A percentile compares a stretch with the other conserved stretches of the same genome.
Evolutionary conservation across 2,113 vertebrate genomes (phyloP).

Genomic region (Tetrax tetrax): DNA sequence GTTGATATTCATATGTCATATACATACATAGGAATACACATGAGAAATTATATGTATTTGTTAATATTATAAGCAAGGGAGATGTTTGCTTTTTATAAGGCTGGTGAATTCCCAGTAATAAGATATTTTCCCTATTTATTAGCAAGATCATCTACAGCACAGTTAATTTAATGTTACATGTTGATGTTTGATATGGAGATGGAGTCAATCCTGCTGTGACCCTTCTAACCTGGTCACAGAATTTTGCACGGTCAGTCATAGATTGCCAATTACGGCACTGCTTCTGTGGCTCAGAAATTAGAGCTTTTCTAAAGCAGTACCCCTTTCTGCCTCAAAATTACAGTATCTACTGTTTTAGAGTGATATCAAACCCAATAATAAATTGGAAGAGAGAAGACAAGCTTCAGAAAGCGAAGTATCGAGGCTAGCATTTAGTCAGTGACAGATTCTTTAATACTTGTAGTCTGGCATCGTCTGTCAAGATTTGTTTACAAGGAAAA

Average conservation of each 20-base stretch:
- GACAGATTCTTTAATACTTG: slow-evolving; percentile 53
- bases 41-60: not conserved
- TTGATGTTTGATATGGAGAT: not conserved
- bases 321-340: slow-evolving; percentile 2
- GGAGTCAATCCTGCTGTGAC: slow-evolving; percentile 12
- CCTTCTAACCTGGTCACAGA: slow-evolving; percentile 1
- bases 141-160: not conserved
- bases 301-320: slow-evolving; percentile 1
- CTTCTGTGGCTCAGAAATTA: slow-evolving; percentile 5
- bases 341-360: slow-evolving; percentile 23
- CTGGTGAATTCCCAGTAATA: not conserved
- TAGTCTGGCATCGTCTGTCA: slow-evolving; percentile 47
- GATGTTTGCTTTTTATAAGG: not conserved
- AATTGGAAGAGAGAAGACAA: slow-evolving; percentile 51
- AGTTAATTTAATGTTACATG: not conserved
- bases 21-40: not conserved
- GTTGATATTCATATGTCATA: not conserved
- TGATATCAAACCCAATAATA: slow-evolving; percentile 48
- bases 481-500: slow-evolving; percentile 63
- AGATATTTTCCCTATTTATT: not conserved
- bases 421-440: slow-evolving; percentile 54
- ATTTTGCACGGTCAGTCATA: not conserved
- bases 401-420: slow-evolving; percentile 31
- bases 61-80: not conserved
- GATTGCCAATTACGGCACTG: not conserved